Base-by-base conservation (phyloP, 2,113 vertebrate species). In the Rhabdomys dilectus region DNA sequence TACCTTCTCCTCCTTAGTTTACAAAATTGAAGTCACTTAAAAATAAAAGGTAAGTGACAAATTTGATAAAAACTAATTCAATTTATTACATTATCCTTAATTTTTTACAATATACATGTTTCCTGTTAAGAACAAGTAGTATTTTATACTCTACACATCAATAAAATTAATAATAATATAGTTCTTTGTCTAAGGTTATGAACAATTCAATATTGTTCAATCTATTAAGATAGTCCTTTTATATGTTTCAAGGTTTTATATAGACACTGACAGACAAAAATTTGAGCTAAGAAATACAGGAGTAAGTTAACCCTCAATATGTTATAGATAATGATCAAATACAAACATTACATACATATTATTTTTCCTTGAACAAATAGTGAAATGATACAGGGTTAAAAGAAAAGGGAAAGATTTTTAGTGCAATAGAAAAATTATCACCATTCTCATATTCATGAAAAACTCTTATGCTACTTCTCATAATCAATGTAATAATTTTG, bases 401-500 rank as follows among this genome's bases (percentile, higher is more conserved):
- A 58, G 12, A 86, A 42, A 17, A 78, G 48, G 0, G 0, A 70
- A 70, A 86, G 0, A 19, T 39, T 94, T 68, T 13, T 36, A 75
- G 12, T 86, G 31, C n/a, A 89, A 48, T 58, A 34, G 17, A 84
- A 36, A 77, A 80, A 87, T 22, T 29, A 12, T 0, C 2, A 51
- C 15, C 16, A 5, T 70, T 75, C 42, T 88, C 76, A 68, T 4
- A 13, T 68, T 82, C 53, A 22, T 26, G 6, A 21, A 51, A 10
- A 56, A 1, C 51, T 36, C 6, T 4, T 6, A 12, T 34, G 10
- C 1, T 66, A n/a, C 0, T 24, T 34, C 17, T 13, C 0, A 31
- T 56, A 26, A 68, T 17, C 10, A 80, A 60, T 31, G 26, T 3
- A 72, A 48, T 68, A 9, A 34, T 42, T 90, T 91, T 77, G 56